Base-by-base conservation (phyloP, 1,140 invertebrate genomes). In the Micrasema minimum region DNA sequence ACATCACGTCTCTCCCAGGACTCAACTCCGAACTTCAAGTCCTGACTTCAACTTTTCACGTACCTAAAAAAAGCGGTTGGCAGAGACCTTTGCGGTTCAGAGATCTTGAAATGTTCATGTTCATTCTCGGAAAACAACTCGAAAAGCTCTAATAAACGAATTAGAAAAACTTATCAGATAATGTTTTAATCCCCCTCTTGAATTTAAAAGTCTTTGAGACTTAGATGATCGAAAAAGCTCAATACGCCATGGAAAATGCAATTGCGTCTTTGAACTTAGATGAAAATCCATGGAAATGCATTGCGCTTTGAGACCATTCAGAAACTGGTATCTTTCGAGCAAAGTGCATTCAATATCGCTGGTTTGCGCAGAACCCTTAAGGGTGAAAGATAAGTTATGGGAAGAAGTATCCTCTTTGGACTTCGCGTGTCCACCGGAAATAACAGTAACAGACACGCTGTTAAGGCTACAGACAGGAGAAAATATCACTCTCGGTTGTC, bases 271-370 rank as follows among this genome's bases (percentile, higher is more conserved):
- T n/a, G n/a, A 86, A 87, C 2, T 79, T 94, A 10, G 90, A 92
- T 71, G 89, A 90, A 16, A 95, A 95, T 77, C 91, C 89, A 12
- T 95, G 93, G 93, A 87, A 83, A 46, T 95, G 93, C 78, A 95
- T 77, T 95, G 93, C 79, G 85, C 89, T 45, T 78, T 95, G 41
- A 87, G 91, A 62, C 88, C 87, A 4, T 92, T 95, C 71, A 85
- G 91, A 7, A 86, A 86, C 20, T 94, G 92, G 91, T 86, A 93
- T 70, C 83, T 92, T 23, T 78, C 80, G n/a, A 88, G 87, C 35
- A 86, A 89, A 71, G 80, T 93, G 2, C 90, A 90, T 51, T 89
- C 90, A 2, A 86, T 88, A n/a, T 84, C 88, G 1, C 81, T 91
- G 38, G 80, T 80, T 1, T 94, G 92, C 77, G 81, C 82, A 6